Percentiles rank a stretch among this genome's conserved stretches.
Evolutionary conservation across 2,113 vertebrate species (phyloP).

Genomic region (Catharus minimus): DNA sequence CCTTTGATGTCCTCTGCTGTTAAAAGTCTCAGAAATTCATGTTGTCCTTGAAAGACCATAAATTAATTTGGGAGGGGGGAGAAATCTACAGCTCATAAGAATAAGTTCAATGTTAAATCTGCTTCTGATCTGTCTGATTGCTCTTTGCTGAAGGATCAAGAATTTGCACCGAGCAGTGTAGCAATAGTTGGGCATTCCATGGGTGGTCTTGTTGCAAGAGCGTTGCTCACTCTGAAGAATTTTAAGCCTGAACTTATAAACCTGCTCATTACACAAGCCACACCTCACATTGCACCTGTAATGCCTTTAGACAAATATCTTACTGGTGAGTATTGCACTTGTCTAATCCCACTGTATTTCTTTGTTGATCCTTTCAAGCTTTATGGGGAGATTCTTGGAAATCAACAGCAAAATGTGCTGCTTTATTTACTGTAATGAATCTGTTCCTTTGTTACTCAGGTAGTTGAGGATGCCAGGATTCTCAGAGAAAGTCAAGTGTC

Average conservation of each 20-base stretch:
- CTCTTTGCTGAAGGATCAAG: constrained; percentile 73
- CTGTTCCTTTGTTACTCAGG: not conserved
- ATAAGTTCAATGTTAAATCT: not conserved
- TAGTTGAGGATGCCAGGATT: not conserved
- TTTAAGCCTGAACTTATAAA: constrained; percentile 89
- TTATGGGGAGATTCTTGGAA: not conserved
- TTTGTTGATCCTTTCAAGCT: not conserved
- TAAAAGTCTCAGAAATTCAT: not conserved
- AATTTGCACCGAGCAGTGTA: constrained; percentile 85
- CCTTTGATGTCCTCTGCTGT: not conserved
- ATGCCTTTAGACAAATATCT: constrained; percentile 89
- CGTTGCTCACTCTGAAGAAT: constrained; percentile 88
- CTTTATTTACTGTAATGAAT: not conserved
- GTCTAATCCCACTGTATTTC: not conserved
- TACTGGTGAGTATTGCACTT: constrained; percentile 71
- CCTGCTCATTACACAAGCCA: constrained; percentile 94
- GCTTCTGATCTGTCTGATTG: not conserved
- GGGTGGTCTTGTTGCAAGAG: constrained; percentile 96
- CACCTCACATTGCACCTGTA: constrained; percentile 92
- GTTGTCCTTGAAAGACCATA: not conserved
- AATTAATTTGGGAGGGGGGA: accelerated
- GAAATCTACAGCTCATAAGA: not conserved
- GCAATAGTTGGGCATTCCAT: constrained; percentile 95
- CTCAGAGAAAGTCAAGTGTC: not conserved
- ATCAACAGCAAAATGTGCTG: not conserved